Conservation (phyloP, 2,797 vertebrate species). For the Heteromormyrus szaboi region DNA sequence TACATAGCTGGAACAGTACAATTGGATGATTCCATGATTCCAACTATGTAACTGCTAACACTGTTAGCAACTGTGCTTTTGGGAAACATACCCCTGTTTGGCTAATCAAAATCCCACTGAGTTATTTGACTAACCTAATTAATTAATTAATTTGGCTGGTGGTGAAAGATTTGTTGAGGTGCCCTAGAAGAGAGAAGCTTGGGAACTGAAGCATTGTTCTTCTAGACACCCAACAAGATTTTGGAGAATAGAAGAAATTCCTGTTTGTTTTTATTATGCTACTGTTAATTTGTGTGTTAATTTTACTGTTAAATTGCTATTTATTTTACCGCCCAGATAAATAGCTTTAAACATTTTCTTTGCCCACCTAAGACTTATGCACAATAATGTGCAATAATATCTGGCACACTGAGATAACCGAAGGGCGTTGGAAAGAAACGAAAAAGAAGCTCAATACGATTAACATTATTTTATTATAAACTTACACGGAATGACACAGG, state of each 20-base stretch:
- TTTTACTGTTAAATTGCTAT: background rate
- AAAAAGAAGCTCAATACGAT: no score
- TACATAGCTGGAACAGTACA: background rate
- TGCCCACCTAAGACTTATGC: background rate
- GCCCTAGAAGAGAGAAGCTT: background rate
- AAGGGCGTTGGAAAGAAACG: no score
- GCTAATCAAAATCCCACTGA: background rate
- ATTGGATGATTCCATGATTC: background rate
- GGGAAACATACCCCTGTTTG: background rate
- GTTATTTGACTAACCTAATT: background rate
- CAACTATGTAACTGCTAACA: background rate
- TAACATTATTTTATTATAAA: background rate
- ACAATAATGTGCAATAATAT: background rate
- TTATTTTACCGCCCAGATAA: background rate
- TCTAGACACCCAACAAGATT: background rate
- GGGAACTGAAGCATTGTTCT: background rate
- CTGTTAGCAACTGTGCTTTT: background rate
- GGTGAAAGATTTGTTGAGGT: background rate
- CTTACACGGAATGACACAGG: background rate
- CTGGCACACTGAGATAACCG: background rate
- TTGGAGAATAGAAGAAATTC: background rate
- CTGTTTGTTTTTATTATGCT: no score
- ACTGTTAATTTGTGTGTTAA: background rate
- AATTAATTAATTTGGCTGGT: background rate
- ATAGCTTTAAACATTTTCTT: background rate